Evolutionary conservation across 2,113 vertebrate genomes (phyloP).

Genomic region (Hemibagrus wyckioides): DNA sequence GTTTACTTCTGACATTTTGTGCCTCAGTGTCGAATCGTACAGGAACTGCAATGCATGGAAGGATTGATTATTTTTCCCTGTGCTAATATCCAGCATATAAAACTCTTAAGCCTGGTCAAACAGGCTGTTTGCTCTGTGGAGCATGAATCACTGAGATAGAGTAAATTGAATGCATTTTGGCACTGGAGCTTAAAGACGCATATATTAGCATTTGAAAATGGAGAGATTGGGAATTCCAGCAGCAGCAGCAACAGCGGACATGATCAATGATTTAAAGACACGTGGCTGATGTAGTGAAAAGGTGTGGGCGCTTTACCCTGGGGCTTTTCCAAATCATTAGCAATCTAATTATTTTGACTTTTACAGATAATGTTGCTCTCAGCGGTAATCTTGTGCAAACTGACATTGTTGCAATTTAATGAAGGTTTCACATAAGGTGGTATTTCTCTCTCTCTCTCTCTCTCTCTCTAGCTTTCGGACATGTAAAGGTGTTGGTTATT

Average conservation of each 20-base stretch:
- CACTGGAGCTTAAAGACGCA: constrained; percentile 1
- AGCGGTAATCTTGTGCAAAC: neutral
- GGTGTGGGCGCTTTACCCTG: neutral
- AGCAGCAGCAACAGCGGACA: neutral
- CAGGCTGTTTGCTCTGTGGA: constrained; percentile 7
- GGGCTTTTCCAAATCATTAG: constrained; percentile 25
- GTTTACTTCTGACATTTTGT: neutral
- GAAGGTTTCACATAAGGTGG: neutral
- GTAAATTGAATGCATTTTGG: constrained; percentile 9
- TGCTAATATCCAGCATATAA: constrained; percentile 27
- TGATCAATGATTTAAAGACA: constrained; percentile 22
- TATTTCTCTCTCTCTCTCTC: constrained; percentile 11
- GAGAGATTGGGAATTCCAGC: neutral
- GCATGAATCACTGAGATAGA: neutral
- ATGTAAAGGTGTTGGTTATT: constrained; percentile 96
- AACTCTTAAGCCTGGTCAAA: constrained; percentile 27
- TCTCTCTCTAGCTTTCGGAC: constrained; percentile 86
- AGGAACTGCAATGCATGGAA: neutral
- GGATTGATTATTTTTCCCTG: constrained; percentile 13
- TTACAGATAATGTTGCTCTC: neutral
- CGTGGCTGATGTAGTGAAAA: neutral
- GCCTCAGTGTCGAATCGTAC: neutral
- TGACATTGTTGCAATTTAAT: neutral
- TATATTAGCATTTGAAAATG: constrained; percentile 25
- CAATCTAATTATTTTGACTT: constrained; percentile 29